Evolutionary conservation across 2,113 vertebrate species (phyloP), one percentile per base, ranked within the genome.

Genomic region (Grantiella picta): DNA sequence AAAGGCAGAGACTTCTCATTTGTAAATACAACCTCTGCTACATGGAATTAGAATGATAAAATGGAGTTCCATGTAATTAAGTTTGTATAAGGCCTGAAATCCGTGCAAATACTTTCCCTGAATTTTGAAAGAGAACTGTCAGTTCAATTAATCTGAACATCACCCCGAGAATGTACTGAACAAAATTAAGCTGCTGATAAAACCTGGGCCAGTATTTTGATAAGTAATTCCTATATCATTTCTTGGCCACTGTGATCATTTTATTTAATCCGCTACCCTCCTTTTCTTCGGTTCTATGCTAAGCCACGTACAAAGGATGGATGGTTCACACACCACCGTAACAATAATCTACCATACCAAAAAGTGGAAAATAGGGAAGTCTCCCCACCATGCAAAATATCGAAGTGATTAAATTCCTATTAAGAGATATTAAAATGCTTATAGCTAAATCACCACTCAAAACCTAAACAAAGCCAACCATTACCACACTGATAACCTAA

Each of bases 21-120:
- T 99, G 99, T 99, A 99, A 99, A 99, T 99, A 99, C 99, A 99
- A 99, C 99, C 99, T 98, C 98, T 99, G 98, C 99, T 99, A 99
- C 99, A 99, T 99, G 99, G 99, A 99, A 99, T 99, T 99, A 99
- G 99, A 99, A 99, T 99, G 99, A 99, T 99, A 99, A 99, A 99
- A 99, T 99, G 98, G 98, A 99, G 99, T 98, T 99, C 99, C 99
- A 99, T 99, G 99, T 99, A 99, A 99, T 99, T 99, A 99, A 99
- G 99, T 99, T 99, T 99, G 99, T 99, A 99, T 99, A 99, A 99
- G 99, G 99, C 99, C 99, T 99, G 98, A 99, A 99, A 99, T 99
- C 99, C 99, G 99, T 99, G 99, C 99, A 99, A 99, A 99, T 99
- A 99, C 99, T 99, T 99, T 99, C 98, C 98, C 97, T 97, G 98